Base-by-base conservation (phyloP, 2,797 vertebrate species). In the Lagocephalus sceleratus region DNA sequence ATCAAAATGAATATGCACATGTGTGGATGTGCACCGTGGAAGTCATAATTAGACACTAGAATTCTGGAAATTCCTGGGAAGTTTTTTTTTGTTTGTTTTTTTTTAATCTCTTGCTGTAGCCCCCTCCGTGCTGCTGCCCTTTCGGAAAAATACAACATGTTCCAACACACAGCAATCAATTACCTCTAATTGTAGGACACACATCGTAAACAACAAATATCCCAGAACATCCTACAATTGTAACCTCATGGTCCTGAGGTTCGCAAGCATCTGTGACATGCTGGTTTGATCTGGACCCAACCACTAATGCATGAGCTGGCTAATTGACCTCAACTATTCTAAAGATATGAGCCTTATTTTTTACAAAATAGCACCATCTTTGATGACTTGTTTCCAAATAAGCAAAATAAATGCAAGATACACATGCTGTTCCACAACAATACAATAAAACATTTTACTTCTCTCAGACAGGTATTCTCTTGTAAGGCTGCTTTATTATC, bases 161-260 rank as follows among this genome's bases (percentile, higher is more conserved):
- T 90, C 86, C 85, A 84, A 82, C 85, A 88, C 73, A 85, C 81
- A 73, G 82, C 83, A 86, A 87, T 88, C 85, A 87, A 85, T 87
- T 81, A 86, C 79, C 82, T 73, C 85, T 76, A 85, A 88, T 68
- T 83, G 82, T 81, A 78, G 76, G 82, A 82, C 77, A 82, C 83
- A 86, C 81, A 73, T 87, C 62, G 71, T 87, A 87, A 88, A 88
- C 82, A 85, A 86, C 73, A 85, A 85, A 87, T 85, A 87, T 79
- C 72, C 68, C 71, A 77, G 83, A 87, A 88, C 85, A 85, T 87
- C 76, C 79, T 78, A 56, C 78, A 86, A 85, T 83, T 84, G 75
- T 82, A 87, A 86, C 83, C 82, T 86, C 65, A 81, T 87, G 83
- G 81, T 71, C 68, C 59, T 72, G 79, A 75, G 81, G 76, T 82